Conservation (phyloP, 2,113 vertebrate species). For the Dolichotis patagonum region DNA sequence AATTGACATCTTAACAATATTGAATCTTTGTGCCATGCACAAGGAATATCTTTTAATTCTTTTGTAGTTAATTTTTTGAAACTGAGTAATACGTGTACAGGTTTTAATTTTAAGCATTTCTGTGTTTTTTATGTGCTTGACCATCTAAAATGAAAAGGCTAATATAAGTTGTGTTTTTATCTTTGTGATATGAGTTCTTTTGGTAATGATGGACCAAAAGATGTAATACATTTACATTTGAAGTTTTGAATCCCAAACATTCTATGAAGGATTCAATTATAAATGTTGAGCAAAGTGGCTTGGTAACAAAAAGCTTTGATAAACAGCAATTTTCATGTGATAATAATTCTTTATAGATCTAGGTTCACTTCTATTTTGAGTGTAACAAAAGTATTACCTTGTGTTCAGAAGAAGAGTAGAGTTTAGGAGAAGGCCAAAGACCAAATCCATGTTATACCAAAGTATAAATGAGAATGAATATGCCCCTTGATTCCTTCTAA, state of each 20-base stretch:
- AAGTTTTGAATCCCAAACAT: neutral
- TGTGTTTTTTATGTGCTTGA: constrained; percentile 10
- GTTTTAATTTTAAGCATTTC: neutral
- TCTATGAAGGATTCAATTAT: neutral
- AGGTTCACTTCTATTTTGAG: neutral
- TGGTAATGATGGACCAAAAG: neutral
- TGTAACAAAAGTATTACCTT: neutral
- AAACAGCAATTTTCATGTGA: neutral
- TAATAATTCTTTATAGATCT: constrained; percentile 3
- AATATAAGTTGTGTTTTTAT: neutral
- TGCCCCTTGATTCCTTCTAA: neutral
- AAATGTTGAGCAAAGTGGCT: neutral
- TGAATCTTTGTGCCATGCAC: neutral
- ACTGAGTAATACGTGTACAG: neutral
- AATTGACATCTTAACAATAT: neutral
- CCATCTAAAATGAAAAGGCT: neutral
- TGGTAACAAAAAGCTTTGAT: constrained; percentile 11
- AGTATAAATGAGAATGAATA: neutral
- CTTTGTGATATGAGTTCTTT: constrained; percentile 2
- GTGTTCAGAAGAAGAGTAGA: neutral
- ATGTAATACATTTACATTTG: constrained; percentile 8
- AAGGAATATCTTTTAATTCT: neutral
- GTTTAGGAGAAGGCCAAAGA: neutral
- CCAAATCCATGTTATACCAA: neutral
- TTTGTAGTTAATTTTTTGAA: constrained; percentile 35